These are phyloP conservation scores for Celastrina argiolus DNA, from an alignment of 2,888 invertebrate genomes.

Conservation along the genomic window DNA sequence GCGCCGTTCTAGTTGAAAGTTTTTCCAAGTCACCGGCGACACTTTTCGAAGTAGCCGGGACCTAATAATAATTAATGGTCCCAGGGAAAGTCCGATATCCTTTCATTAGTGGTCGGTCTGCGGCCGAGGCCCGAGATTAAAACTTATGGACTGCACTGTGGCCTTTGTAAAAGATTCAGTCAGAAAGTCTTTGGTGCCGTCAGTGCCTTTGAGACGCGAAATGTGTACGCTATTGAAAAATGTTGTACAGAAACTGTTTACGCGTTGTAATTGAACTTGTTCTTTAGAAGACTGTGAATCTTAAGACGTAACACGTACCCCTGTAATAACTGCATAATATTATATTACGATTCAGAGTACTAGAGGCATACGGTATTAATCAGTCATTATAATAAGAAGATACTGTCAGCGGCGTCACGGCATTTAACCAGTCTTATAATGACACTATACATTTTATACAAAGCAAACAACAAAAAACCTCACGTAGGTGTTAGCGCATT, in stretches of 20 bases:
- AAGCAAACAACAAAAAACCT: neutral
- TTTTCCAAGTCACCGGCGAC: constrained; percentile 70
- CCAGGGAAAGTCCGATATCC: constrained; percentile 73
- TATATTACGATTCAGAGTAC: neutral
- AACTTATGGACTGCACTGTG: constrained; percentile 62
- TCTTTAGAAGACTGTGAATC: neutral
- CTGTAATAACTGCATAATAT: neutral
- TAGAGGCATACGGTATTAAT: neutral
- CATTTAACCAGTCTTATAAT: neutral
- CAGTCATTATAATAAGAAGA: neutral
- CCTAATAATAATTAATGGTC: constrained; percentile 76
- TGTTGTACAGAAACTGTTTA: constrained; percentile 31
- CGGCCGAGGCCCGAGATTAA: constrained; percentile 64
- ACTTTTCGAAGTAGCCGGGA: constrained; percentile 57
- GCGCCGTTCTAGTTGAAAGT: constrained; percentile 55
- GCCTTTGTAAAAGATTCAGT: constrained; percentile 54
- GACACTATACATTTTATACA: neutral
- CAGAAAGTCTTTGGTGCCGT: constrained; percentile 44
- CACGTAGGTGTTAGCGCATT: neutral
- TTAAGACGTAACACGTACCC: neutral
- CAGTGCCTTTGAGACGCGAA: constrained; percentile 56
- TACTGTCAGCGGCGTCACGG: neutral
- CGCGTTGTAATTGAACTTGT: constrained; percentile 16
- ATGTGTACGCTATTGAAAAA: constrained; percentile 40
- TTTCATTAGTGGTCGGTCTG: constrained; percentile 70